phyloP scores from a whole-genome alignment of 2,888 invertebrate species.

The Anticlea derivata region DNA sequence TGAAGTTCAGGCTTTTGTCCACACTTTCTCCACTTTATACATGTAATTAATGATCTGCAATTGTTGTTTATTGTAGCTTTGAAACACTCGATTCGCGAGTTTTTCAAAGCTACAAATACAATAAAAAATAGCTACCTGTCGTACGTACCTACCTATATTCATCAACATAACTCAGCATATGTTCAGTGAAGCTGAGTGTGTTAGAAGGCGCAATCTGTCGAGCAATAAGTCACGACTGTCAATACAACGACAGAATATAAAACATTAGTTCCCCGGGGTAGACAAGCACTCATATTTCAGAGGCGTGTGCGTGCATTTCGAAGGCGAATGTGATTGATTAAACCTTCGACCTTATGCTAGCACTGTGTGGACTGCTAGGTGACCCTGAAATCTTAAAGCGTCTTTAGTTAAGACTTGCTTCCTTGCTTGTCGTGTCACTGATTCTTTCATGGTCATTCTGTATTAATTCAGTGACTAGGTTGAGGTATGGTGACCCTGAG shows the following conservation, averaged over 20 bases:
- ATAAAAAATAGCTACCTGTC: too few species aligned
- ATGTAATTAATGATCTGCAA: too few species aligned
- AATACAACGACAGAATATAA: constrained; percentile 74
- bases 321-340: constrained; percentile 68
- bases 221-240: constrained; percentile 72
- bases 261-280: constrained; percentile 63
- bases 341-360: constrained; percentile 56
- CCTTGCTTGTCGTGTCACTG: too few species aligned
- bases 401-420: not conserved
- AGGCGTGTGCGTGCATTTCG: constrained; percentile 66
- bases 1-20: too few species aligned
- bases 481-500: too few species aligned
- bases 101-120: too few species aligned
- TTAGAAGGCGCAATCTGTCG: constrained; percentile 55
- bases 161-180: constrained; percentile 32
- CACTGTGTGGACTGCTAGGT: constrained; percentile 33
- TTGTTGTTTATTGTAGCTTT: too few species aligned
- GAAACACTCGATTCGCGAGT: too few species aligned
- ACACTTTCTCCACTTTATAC: too few species aligned
- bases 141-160: not conserved
- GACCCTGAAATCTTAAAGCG: constrained; percentile 24
- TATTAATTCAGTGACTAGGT: too few species aligned
- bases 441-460: too few species aligned
- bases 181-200: constrained; percentile 31
- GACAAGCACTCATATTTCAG: constrained; percentile 67